These are phyloP conservation scores for Punctoribates punctum DNA, from an alignment of 2,888 invertebrate species.

Conservation along the genomic window DNA sequence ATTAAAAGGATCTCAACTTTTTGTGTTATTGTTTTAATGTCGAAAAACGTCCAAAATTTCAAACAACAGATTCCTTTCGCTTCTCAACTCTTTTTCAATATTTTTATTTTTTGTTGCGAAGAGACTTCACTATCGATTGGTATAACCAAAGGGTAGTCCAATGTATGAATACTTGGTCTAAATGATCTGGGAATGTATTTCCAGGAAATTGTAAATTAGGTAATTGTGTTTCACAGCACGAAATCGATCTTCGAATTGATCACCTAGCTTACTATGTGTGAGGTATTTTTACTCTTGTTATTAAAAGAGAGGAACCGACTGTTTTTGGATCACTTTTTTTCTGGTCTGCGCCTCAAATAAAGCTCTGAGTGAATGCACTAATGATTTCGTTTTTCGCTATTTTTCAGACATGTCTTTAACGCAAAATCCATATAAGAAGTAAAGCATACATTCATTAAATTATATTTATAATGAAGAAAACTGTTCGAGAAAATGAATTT, in stretches of 20 bases:
- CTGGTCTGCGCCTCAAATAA: too few species aligned
- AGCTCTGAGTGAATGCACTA: neutral
- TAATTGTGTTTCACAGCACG: too few species aligned
- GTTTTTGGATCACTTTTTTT: too few species aligned
- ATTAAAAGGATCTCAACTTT: neutral
- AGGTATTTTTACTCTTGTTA: too few species aligned
- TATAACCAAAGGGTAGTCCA: too few species aligned
- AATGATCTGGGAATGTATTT: too few species aligned
- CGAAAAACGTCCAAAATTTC: neutral
- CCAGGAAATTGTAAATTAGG: too few species aligned
- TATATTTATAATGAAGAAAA: conserved; percentile 13
- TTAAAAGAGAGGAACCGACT: too few species aligned
- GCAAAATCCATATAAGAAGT: conserved; percentile 7
- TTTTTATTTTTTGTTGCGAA: neutral
- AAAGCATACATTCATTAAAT: conserved; percentile 17
- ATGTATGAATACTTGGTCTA: too few species aligned
- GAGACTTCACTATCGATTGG: too few species aligned
- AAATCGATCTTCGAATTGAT: too few species aligned
- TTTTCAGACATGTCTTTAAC: conserved; percentile 14
- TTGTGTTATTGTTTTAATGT: neutral
- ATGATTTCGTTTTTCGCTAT: neutral
- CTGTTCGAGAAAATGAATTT: neutral
- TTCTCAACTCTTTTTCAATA: neutral
- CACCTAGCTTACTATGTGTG: too few species aligned
- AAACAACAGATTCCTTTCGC: neutral